Base-by-base conservation (phyloP, 1,140 invertebrate species). In the Bombus haemorrhoidalis region DNA sequence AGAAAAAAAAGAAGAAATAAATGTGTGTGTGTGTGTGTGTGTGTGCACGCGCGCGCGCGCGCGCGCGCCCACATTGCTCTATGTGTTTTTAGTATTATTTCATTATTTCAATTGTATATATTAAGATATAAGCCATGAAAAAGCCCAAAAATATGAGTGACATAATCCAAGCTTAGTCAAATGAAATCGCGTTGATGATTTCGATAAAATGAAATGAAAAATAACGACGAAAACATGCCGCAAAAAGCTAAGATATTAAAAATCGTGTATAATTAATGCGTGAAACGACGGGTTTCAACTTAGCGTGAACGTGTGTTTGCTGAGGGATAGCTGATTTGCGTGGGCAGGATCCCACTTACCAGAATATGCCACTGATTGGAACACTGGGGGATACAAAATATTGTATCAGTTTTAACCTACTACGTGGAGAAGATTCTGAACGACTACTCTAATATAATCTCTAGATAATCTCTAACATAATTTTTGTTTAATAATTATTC, bases 301-400 rank as follows among this genome's bases (percentile, higher is more conserved):
- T 95, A 94, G 93, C 94, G 93, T 94, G 91, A 94, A 90, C 91
- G 89, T 94, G 91, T 94, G 91, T 94, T 92, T 93, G 93, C 89
- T 90, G 91, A 91, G 78, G 91, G 88, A 90, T 92, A 91, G 91
- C 92, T 91, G 92, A 91, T 91, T 93, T 92, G 91, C 92, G 94
- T 94, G 94, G 94, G 94, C 92, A 90, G 92, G 91, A 93, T 95
- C 95, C 95, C 96, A 97, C 97, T 98, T 98, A 98, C 98, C 98
- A 95, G 97, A 98, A 96, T 98, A 98, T 96, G 98, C 98, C 97
- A 98, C 97, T 96, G 97, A 98, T 97, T 98, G 98, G 97, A 98
- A 98, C 97, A 98, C 97, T 98, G 96, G 96, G 95, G 94, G 94
- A 95, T 95, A 95, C 92, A 95, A 95, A 95, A 95, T 90, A 95